phyloP scores from a whole-genome alignment of 2,797 vertebrate species.

The Xyrichtys novacula region DNA sequence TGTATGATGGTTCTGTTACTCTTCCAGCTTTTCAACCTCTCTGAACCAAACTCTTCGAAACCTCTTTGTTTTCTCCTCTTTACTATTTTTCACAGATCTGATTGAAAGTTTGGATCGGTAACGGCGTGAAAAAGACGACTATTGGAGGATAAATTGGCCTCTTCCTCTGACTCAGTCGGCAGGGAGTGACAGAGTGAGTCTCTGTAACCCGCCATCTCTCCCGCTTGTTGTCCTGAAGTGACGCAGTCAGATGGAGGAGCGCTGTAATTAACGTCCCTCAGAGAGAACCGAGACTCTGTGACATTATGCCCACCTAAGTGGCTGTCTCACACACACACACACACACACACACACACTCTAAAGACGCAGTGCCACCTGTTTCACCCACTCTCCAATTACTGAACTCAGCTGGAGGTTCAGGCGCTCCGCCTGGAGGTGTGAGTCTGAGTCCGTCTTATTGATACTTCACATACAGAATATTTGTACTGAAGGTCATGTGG shows the following conservation, averaged over 20 bases:
- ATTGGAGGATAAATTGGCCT: background rate
- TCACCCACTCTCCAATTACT: slow-evolving; percentile 61
- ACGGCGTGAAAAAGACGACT: background rate
- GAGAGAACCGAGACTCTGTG: slow-evolving; percentile 19
- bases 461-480: background rate
- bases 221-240: slow-evolving; percentile 31
- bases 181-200: background rate
- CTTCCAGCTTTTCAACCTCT: no score
- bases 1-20: no score
- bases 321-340: slow-evolving; percentile 21
- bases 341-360: slow-evolving; percentile 20
- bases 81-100: background rate
- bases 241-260: slow-evolving; percentile 25
- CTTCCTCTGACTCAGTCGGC: slow-evolving; percentile 4
- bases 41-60: no score
- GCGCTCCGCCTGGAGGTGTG: background rate
- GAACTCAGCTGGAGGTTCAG: slow-evolving; percentile 36
- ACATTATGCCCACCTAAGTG: slow-evolving; percentile 21
- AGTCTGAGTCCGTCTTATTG: background rate
- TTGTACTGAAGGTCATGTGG: slow-evolving; percentile 1
- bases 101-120: background rate
- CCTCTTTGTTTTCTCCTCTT: background rate
- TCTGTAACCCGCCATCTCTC: slow-evolving; percentile 7
- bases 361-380: slow-evolving; percentile 46
- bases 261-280: slow-evolving; percentile 62